Conservation (phyloP, 2,113 vertebrate genomes). For the Fulmarus glacialis region DNA sequence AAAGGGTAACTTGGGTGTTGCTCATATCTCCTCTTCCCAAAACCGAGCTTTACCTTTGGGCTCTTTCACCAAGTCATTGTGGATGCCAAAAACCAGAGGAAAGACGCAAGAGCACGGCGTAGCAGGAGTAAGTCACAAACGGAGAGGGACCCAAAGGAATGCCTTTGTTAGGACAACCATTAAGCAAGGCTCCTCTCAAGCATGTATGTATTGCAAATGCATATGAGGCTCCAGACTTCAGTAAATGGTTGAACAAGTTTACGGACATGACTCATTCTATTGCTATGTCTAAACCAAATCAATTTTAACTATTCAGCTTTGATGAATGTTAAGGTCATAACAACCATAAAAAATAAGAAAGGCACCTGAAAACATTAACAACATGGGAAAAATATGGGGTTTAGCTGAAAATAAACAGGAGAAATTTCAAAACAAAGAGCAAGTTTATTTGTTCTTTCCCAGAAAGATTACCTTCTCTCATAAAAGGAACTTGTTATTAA, state of each 20-base stretch:
- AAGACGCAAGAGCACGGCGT: neutral
- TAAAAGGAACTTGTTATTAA: constrained; percentile 25
- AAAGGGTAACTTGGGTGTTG: neutral
- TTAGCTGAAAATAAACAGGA: constrained; percentile 26
- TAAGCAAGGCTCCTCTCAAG: neutral
- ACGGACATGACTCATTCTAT: constrained; percentile 40
- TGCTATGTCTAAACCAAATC: constrained; percentile 39
- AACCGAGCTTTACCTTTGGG: neutral
- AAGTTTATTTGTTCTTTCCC: constrained; percentile 41
- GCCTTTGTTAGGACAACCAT: neutral
- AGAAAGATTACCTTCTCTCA: constrained; percentile 27
- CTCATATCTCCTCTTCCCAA: neutral
- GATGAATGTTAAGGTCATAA: constrained; percentile 16
- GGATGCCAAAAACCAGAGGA: neutral
- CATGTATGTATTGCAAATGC: neutral
- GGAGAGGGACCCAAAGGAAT: neutral
- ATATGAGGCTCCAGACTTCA: constrained; percentile 7
- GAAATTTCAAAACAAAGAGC: constrained; percentile 24
- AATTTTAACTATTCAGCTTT: constrained; percentile 4
- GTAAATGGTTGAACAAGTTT: constrained; percentile 50
- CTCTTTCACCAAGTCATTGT: neutral
- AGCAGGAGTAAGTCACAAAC: neutral
- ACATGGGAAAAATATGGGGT: neutral
- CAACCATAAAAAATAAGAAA: constrained; percentile 30
- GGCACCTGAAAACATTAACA: constrained; percentile 42